These are phyloP conservation scores for Nycteola revayana DNA, from an alignment of 2,888 invertebrate species.

Conservation along the genomic window DNA sequence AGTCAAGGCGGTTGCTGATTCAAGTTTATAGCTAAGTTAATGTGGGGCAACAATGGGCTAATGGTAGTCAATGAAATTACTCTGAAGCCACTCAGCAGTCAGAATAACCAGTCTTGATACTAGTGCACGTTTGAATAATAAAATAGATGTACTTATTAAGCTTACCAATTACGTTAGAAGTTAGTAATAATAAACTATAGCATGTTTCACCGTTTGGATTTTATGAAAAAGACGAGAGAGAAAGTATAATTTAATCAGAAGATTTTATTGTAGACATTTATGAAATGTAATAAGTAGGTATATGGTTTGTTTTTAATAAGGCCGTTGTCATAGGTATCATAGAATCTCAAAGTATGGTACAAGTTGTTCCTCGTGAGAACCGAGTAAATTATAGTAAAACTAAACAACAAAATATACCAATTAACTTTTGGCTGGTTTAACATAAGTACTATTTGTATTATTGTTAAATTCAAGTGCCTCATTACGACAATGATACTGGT, in stretches of 20 bases:
- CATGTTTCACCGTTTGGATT: no score
- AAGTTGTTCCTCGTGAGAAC: conserved; percentile 29
- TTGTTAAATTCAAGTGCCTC: conserved; percentile 34
- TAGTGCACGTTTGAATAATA: conserved; percentile 1
- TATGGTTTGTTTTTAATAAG: no score
- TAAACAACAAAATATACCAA: conserved; percentile 36
- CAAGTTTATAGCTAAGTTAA: conserved; percentile 44
- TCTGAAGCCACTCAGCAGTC: conserved; percentile 5
- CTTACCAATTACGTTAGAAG: no score
- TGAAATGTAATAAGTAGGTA: no score
- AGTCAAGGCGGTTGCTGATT: conserved; percentile 35
- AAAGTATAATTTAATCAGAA: no score
- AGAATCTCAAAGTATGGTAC: no score
- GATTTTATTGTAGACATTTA: no score
- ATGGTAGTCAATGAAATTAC: conserved; percentile 36
- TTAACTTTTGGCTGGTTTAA: conserved; percentile 38
- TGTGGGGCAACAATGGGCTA: conserved; percentile 29
- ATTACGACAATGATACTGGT: conserved; percentile 45
- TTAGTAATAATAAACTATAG: no score
- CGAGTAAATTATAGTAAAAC: conserved; percentile 22
- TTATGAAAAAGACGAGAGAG: no score
- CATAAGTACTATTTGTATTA: conserved; percentile 29
- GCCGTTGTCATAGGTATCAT: no score
- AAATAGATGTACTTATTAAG: no score
- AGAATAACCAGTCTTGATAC: conserved; percentile 12